Evolutionary conservation across 2,888 invertebrate species (phyloP), one percentile per base, ranked within the genome.

Genomic region (Drosophila antonietae): DNA sequence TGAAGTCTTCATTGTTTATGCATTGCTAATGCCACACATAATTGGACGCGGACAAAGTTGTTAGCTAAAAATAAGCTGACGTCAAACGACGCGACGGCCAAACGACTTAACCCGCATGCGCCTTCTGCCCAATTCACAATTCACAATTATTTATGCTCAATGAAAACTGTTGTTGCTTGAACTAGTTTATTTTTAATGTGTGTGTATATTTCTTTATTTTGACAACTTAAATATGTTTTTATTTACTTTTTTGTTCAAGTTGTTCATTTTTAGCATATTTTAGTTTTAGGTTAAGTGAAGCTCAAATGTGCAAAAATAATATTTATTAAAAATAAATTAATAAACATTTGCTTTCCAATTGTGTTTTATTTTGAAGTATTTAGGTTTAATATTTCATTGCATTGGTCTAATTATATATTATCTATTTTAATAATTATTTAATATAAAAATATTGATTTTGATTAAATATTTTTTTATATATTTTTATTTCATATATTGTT

Each of bases 11-110:
- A 73, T 74, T 75, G 75, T 77, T 80, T 80, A 74, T 71, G 77
- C 77, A 59, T 71, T 71, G 77, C 58, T 80, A 70, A 71, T 73
- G 68, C 68, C 87, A 66, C 80, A 61, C 71, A 66, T 67, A 80
- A 74, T 82, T 68, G 74, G 58, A 53, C 61, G 53, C 35, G 70
- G 56, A 47, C 58, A 56, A 15, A 33, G 28, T 44, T 37, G 64
- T 61, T 41, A 44, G 35, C 51, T n/a, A 18, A 44, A 53, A 51
- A 23, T 15, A 51, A 18, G 23, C 14, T 44, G 60, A 44, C 62
- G 56, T 46, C 62, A 46, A 56, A 18, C 46, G 15, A 28, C 4
- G 37, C 46, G 15, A 28, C 4, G 37, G 15, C 46, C 61, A 35
- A 56, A n/a, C 33, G 18, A 18, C 57, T 75, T 75, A 78, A 75